A percentile compares a stretch with the other conserved stretches of the same genome.
Conservation (phyloP, 2,888 invertebrate genomes). For the Melanotus villosus region DNA sequence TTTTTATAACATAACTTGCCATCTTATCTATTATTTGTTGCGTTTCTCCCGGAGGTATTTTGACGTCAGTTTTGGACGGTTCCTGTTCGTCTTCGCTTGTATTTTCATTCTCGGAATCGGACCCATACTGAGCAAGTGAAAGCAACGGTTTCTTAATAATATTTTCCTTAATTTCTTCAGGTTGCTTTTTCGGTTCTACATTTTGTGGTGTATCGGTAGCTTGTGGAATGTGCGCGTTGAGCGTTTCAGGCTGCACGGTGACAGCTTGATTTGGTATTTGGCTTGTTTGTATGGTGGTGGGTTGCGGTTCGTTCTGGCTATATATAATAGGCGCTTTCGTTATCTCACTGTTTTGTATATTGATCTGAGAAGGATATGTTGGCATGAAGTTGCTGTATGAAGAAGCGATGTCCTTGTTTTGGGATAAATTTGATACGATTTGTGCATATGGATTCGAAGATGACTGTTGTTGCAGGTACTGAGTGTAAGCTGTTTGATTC, state of each 20-base stretch:
- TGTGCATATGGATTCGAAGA: conserved; percentile 64
- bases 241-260: background rate
- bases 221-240: background rate
- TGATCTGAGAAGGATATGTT: conserved; percentile 27
- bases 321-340: conserved; percentile 68
- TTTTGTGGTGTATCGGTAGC: background rate
- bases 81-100: conserved; percentile 51
- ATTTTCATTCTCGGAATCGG: conserved; percentile 59
- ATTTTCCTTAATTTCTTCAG: background rate
- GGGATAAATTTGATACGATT: conserved; percentile 63
- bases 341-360: conserved; percentile 50
- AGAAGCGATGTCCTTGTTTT: conserved; percentile 56
- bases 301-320: conserved; percentile 45
- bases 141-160: conserved; percentile 38
- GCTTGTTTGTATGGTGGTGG: background rate
- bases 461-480: conserved; percentile 61
- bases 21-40: conserved; percentile 95
- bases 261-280: background rate
- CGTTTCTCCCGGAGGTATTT: conserved; percentile 84
- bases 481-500: conserved; percentile 60
- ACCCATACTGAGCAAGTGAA: conserved; percentile 63
- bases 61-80: conserved; percentile 51
- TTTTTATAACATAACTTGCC: conserved; percentile 96
- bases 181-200: background rate
- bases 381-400: background rate